Evolutionary conservation across 2,888 invertebrate genomes (phyloP), one percentile per base, ranked within the genome.

Genomic region (Pyrgus malvae): DNA sequence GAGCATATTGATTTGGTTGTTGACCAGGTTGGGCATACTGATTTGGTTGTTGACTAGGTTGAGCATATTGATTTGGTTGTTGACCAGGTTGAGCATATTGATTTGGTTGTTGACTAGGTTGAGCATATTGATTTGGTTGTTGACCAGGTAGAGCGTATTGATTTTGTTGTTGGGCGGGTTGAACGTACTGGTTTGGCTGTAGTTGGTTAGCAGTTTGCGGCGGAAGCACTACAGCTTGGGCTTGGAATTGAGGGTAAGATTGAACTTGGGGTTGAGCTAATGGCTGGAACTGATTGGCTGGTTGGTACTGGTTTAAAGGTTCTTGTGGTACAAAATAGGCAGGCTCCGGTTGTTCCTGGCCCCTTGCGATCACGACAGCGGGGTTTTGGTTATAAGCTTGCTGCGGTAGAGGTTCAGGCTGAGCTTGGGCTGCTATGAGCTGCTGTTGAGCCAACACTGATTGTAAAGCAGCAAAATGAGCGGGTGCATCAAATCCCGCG

Each of bases 381-480:
- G 78, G 78, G 31, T 67, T 74, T 53, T 73, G 79, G 11, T 66
- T 64, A 11, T 65, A 58, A 5, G 66, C 60, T 56, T 65, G 70
- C 54, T 73, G 76, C 42, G 69, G 62, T 25, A 71, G 70, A n/a
- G 61, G 56, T 3, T 57, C 48, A 6, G 57, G 33, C 45, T 64
- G 62, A 16, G 62, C 68, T 54, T 65, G 65, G 35, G 61, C 60
- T 23, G 61, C 56, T 1, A 35, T 9, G 27, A 69, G 48, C 48
- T 77, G 77, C 45, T 78, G 79, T 59, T 88, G 88, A 41, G 84
- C 79, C 54, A 90, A 66, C 2, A 86, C 72, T 25, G 87, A 85
- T 14, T 86, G 82, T 0, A 88, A 59, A 1, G 84, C 87, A 14
- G 86, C 75, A 16, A 89, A 80, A 57, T 89, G 88, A 0, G 83